Evolutionary conservation across 2,888 invertebrate genomes (phyloP).

Genomic region (Serripes groenlandicus): DNA sequence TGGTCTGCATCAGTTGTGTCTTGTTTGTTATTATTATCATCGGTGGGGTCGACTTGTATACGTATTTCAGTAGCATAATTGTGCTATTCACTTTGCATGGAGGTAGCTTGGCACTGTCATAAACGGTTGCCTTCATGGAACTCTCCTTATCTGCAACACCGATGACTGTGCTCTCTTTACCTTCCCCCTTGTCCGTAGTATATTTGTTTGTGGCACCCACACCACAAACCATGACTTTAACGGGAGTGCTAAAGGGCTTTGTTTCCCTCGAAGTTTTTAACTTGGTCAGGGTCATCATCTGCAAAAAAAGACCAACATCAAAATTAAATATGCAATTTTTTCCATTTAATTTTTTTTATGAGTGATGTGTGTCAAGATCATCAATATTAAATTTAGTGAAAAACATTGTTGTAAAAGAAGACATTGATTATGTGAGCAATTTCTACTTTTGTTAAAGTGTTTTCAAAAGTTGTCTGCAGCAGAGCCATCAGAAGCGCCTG

Average conservation of each 20-base stretch:
- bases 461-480: no score
- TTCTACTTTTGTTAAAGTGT: no score
- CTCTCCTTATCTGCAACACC: neutral
- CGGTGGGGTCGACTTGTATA: neutral
- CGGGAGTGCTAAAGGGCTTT: neutral
- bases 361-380: no score
- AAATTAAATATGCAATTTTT: no score
- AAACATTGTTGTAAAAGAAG: no score
- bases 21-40: neutral
- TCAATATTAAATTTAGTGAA: no score
- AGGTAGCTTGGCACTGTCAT: neutral
- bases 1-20: neutral
- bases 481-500: no score
- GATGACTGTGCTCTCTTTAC: neutral
- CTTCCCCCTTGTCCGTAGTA: constrained; percentile 1
- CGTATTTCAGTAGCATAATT: neutral
- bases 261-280: neutral
- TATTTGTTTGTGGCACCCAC: neutral
- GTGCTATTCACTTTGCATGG: neutral
- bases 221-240: neutral
- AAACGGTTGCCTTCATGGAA: neutral
- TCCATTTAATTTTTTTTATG: no score
- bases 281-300: neutral
- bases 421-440: no score
- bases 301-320: neutral